Percentiles rank a stretch among this genome's conserved stretches.
These are phyloP conservation scores for Aptenodytes patagonicus DNA, from an alignment of 2,113 vertebrate genomes.

Conservation along the genomic window DNA sequence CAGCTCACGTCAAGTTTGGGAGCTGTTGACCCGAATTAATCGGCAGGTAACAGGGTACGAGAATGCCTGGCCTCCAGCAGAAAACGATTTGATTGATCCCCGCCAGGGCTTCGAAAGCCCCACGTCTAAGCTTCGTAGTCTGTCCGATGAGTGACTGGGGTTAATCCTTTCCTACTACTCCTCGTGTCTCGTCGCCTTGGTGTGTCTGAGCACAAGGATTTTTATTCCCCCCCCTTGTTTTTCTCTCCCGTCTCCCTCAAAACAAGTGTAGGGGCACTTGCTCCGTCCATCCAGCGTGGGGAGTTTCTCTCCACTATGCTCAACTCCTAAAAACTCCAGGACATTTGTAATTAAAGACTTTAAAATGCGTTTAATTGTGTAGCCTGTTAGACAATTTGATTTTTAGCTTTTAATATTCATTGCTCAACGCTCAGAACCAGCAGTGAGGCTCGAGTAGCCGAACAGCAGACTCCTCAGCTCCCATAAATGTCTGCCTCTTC, in stretches of 20 bases:
- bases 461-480: neutral
- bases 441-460: neutral
- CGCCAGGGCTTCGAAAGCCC: neutral
- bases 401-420: neutral
- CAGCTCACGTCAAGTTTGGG: neutral
- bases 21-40: neutral
- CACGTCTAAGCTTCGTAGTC: neutral
- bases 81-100: neutral
- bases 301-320: neutral
- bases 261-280: neutral
- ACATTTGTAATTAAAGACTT: neutral
- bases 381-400: neutral
- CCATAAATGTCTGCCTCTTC: neutral
- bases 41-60: neutral
- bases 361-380: neutral
- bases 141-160: neutral
- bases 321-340: neutral
- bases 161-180: neutral
- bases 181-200: neutral
- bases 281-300: neutral
- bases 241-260: neutral
- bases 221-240: neutral
- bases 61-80: neutral
- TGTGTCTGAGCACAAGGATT: neutral
- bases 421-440: neutral